A percentile compares a stretch with the other conserved stretches of the same genome.
phyloP scores from a whole-genome alignment of 2,113 vertebrate genomes.

The Oriolus oriolus region DNA sequence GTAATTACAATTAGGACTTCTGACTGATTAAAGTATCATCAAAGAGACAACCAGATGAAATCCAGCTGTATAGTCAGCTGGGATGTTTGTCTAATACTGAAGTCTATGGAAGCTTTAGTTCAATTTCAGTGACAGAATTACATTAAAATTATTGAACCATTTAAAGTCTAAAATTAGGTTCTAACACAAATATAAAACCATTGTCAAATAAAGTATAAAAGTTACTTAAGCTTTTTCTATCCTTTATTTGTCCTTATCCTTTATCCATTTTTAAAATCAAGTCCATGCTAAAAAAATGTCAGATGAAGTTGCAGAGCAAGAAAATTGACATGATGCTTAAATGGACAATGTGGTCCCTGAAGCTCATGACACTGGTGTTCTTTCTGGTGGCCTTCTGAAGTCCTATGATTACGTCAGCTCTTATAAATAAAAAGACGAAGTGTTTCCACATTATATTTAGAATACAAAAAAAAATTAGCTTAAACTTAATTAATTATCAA shows the following conservation, averaged over 20 bases:
- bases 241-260: neutral
- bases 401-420: neutral
- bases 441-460: neutral
- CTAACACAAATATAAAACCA: neutral
- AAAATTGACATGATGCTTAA: neutral
- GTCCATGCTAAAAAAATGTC: neutral
- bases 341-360: neutral
- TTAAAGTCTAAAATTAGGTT: neutral
- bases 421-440: neutral
- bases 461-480: neutral
- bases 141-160: neutral
- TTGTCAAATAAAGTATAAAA: neutral
- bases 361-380: neutral
- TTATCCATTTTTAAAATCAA: neutral
- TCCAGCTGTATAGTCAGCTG: neutral
- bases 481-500: neutral
- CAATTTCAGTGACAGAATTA: neutral
- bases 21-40: constrained; percentile 6
- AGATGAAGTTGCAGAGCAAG: neutral
- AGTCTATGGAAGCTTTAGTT: neutral
- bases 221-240: neutral
- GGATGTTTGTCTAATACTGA: neutral
- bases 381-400: neutral
- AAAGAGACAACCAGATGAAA: neutral
- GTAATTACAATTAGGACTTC: constrained; percentile 14